Percentiles rank a stretch among this genome's conserved stretches.
Evolutionary conservation across 2,888 invertebrate species (phyloP).

Genomic region (Pharmacophagus antenor): DNA sequence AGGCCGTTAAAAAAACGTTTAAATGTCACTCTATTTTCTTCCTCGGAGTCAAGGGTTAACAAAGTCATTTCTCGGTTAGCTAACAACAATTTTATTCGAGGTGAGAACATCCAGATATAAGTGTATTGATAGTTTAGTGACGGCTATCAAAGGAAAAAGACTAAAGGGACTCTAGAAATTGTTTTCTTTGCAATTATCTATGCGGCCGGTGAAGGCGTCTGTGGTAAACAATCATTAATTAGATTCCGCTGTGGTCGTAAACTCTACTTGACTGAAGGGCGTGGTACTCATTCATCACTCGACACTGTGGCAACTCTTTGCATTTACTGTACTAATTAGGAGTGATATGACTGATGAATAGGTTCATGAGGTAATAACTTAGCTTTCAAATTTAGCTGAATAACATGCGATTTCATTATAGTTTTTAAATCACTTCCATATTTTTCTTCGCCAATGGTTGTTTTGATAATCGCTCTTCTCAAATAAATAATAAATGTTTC

Average conservation of each 20-base stretch:
- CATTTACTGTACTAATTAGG: constrained; percentile 35
- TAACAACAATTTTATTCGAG: neutral
- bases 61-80: neutral
- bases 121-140: neutral
- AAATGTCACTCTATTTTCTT: neutral
- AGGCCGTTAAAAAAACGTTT: too few relatives aligned
- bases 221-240: constrained; percentile 50
- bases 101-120: too few relatives aligned
- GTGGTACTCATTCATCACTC: constrained; percentile 53
- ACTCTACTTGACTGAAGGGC: constrained; percentile 42
- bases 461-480: too few relatives aligned
- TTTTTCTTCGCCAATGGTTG: too few relatives aligned
- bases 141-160: neutral
- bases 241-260: constrained; percentile 37
- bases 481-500: too few relatives aligned
- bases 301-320: constrained; percentile 45
- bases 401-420: neutral
- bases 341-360: constrained; percentile 41
- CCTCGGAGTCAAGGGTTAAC: neutral
- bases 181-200: constrained; percentile 18
- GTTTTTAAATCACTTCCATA: too few relatives aligned
- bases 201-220: constrained; percentile 22
- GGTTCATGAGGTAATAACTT: neutral
- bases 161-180: neutral
- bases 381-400: constrained; percentile 3